Base-by-base conservation (phyloP, 2,113 vertebrate genomes). In the Cephalopholis sonnerati region DNA sequence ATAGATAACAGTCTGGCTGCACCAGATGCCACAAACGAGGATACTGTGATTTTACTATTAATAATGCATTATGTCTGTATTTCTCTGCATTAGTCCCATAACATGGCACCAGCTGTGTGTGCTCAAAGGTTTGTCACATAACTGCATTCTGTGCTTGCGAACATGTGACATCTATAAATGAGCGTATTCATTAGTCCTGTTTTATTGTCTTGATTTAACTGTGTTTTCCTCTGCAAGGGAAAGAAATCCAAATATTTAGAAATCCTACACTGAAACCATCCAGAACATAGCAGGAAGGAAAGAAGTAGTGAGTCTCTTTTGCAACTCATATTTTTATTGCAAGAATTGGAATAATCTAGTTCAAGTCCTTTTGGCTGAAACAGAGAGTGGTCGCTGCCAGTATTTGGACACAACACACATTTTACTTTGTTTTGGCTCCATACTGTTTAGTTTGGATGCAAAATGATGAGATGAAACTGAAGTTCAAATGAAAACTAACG, bases 321-420 rank as follows among this genome's bases (percentile, higher is more conserved):
- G 25, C 18, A 63, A 69, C 39, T 39, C 22, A 25, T 44, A 61
- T 18, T 76, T 74, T 36, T 32, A 64, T 48, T 66, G 58, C 24
- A 36, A 32, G 8, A 7, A 44, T 66, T 54, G 61, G 7, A 69
- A 64, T 74, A 27, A 81, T 74, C 62, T 48, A 61, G 22, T 55
- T 88, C 22, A 44, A 32, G 48, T 77, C 62, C 8, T 44, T 36
- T 71, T 74, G 27, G 77, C 27, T 74, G 59, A n/a, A 54, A 36
- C 20, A 12, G 7, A 46, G 1, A 54, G 25, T 13, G 51, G 7
- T 44, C 4, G 67, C 17, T 51, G 86, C 13, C 74, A 72, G 75
- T 22, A 24, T 65, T 58, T 74, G 63, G 39, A 41, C n/a, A 69
- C 61, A 27, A 18, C 5, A 46, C 32, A 44, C 39, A 46, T 58